Percentiles rank a stretch among this genome's conserved stretches.
Conservation (phyloP, 2,888 invertebrate genomes). For the Acrobasis consociella region DNA sequence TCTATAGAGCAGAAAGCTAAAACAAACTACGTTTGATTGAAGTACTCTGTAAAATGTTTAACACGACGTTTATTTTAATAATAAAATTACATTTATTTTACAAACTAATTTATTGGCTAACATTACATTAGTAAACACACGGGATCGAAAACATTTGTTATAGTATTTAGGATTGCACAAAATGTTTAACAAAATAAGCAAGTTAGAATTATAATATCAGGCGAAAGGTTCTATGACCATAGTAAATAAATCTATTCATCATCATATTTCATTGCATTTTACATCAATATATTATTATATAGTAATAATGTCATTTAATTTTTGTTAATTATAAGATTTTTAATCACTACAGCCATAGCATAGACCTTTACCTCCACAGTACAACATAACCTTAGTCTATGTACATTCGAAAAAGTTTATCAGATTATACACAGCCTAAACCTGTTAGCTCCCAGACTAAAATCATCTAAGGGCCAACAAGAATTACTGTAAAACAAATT, state of each 20-base stretch:
- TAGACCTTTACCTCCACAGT: background rate
- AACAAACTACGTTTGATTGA: too few relatives aligned
- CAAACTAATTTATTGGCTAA: conserved; percentile 16
- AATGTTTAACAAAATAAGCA: conserved; percentile 14
- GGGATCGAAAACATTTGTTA: conserved; percentile 11
- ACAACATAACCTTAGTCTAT: conserved; percentile 3
- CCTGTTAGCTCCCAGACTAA: conserved; percentile 3
- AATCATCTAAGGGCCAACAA: conserved; percentile 9
- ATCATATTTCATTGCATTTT: background rate
- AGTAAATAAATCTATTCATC: conserved; percentile 4
- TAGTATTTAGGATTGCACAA: conserved; percentile 18
- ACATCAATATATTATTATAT: background rate
- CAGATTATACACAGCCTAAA: conserved; percentile 17
- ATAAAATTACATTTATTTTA: conserved; percentile 11
- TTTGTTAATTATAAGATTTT: background rate
- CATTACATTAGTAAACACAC: conserved; percentile 19
- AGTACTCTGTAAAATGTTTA: too few relatives aligned
- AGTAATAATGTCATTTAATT: background rate
- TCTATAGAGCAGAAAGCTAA: too few relatives aligned
- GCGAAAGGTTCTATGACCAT: conserved; percentile 2
- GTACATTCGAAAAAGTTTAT: conserved; percentile 17
- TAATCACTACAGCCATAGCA: conserved; percentile 11
- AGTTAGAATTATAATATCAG: conserved; percentile 11
- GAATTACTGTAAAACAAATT: conserved; percentile 10
- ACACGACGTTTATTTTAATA: background rate